phyloP scores from a whole-genome alignment of 2,888 invertebrate genomes.

The Archips crataeganus region DNA sequence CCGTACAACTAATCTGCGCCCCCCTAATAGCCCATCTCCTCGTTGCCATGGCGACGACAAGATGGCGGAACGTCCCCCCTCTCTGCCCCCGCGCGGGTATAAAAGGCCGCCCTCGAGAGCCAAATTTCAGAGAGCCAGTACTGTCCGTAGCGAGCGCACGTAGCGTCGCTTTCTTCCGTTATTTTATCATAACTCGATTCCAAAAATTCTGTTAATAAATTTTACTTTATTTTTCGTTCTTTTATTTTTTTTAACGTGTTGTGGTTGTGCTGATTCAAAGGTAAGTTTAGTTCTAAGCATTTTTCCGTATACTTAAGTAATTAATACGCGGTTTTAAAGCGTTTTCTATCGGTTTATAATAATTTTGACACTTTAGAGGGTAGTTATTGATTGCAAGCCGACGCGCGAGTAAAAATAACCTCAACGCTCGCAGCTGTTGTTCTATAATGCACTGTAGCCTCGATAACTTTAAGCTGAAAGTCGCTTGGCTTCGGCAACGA shows the following conservation, averaged over 20 bases:
- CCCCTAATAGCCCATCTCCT: slow-evolving; percentile 85
- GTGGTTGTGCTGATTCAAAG: slow-evolving; percentile 59
- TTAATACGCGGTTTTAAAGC: slow-evolving; percentile 15
- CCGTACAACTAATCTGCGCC: slow-evolving; percentile 82
- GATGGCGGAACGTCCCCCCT: slow-evolving; percentile 75
- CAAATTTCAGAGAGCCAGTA: slow-evolving; percentile 77
- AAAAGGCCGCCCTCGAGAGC: slow-evolving; percentile 68
- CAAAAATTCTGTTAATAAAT: slow-evolving; percentile 50
- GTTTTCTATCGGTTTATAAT: slow-evolving; percentile 36
- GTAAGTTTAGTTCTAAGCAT: slow-evolving; percentile 61
- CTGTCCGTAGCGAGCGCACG: slow-evolving; percentile 59
- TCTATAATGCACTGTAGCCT: slow-evolving; percentile 34
- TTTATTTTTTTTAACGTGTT: slow-evolving; percentile 55
- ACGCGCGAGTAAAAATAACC: slow-evolving; percentile 30
- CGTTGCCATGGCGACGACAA: slow-evolving; percentile 78
- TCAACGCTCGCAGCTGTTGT: background rate
- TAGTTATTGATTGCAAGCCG: slow-evolving; percentile 40
- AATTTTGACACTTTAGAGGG: slow-evolving; percentile 50
- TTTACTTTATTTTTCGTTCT: slow-evolving; percentile 52
- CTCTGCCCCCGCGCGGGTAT: slow-evolving; percentile 66
- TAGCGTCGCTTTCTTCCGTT: slow-evolving; percentile 57
- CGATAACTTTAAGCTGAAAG: slow-evolving; percentile 38
- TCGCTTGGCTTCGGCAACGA: slow-evolving; percentile 38
- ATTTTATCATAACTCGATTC: slow-evolving; percentile 47
- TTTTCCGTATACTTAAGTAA: background rate